Percentiles rank a stretch among this genome's conserved stretches.
Evolutionary conservation across 2,888 invertebrate genomes (phyloP).

Genomic region (Hipparchia semele): DNA sequence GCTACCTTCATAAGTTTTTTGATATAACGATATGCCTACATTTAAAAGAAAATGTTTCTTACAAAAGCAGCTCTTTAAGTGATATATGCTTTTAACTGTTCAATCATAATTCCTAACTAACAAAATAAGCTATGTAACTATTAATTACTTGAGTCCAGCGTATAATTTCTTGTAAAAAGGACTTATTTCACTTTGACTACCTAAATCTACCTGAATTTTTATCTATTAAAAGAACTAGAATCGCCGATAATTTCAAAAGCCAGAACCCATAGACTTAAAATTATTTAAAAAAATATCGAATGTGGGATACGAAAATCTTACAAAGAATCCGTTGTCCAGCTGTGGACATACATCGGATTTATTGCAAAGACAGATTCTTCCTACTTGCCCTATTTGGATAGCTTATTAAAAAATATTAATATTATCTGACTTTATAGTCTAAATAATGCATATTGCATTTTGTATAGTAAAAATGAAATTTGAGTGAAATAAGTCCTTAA

Average conservation of each 20-base stretch:
- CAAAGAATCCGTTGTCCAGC: too few species aligned
- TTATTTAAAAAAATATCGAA: background rate
- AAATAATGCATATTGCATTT: background rate
- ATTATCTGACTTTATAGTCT: background rate
- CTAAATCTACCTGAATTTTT: background rate
- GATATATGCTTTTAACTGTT: slow-evolving; percentile 14
- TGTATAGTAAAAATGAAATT: background rate
- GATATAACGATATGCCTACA: background rate
- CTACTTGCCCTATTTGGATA: too few species aligned
- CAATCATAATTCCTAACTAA: slow-evolving; percentile 4
- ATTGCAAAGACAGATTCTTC: too few species aligned
- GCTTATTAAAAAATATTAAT: background rate
- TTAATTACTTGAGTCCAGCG: background rate
- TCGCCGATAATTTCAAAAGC: background rate
- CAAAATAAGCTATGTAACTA: background rate
- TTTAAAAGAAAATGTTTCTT: background rate
- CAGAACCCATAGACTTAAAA: background rate
- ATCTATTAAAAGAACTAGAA: background rate
- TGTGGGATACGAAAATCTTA: too few species aligned
- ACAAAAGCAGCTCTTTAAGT: slow-evolving; percentile 27
- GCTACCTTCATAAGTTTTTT: background rate
- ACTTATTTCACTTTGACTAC: slow-evolving; percentile 18
- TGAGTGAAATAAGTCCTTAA: slow-evolving; percentile 35
- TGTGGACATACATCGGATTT: too few species aligned
- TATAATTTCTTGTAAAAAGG: slow-evolving; percentile 11